Percentiles rank a stretch among this genome's conserved stretches.
These are phyloP conservation scores for Drosophila rubida DNA, from an alignment of 2,888 invertebrate genomes.

Conservation along the genomic window DNA sequence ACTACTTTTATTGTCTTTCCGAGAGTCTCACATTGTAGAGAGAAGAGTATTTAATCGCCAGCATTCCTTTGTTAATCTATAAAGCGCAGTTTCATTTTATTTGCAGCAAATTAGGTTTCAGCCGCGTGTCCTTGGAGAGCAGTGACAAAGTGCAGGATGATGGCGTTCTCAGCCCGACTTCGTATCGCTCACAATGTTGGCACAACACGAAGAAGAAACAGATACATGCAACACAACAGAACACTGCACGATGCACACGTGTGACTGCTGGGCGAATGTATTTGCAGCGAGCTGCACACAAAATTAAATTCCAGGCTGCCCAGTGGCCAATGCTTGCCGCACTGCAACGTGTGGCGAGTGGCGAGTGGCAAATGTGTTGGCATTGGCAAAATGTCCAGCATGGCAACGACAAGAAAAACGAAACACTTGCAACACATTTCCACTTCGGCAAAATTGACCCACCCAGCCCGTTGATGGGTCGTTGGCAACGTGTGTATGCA, in stretches of 20 bases:
- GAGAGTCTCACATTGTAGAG: too few species aligned
- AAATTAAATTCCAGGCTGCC: slow-evolving; percentile 71
- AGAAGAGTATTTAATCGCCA: neutral
- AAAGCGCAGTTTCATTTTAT: slow-evolving; percentile 51
- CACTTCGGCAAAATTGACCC: slow-evolving; percentile 36
- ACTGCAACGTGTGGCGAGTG: slow-evolving; percentile 38
- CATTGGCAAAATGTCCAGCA: slow-evolving; percentile 48
- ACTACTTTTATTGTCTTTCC: too few species aligned
- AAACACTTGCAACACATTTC: slow-evolving; percentile 16
- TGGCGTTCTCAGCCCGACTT: slow-evolving; percentile 34
- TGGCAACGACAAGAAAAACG: slow-evolving; percentile 12
- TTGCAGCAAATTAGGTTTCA: slow-evolving; percentile 72
- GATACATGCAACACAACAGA: slow-evolving; percentile 17
- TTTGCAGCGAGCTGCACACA: slow-evolving; percentile 66
- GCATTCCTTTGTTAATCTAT: neutral
- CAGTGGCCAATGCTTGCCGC: slow-evolving; percentile 56
- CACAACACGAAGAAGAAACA: slow-evolving; percentile 27
- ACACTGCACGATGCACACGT: neutral
- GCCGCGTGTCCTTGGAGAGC: slow-evolving; percentile 37
- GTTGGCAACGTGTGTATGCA: slow-evolving; percentile 6
- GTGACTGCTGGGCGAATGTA: slow-evolving; percentile 29
- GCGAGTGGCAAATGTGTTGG: slow-evolving; percentile 30
- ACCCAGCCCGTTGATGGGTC: slow-evolving; percentile 6
- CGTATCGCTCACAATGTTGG: slow-evolving; percentile 50
- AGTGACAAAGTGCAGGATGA: slow-evolving; percentile 46